A percentile compares a stretch with the other conserved stretches of the same genome.
Conservation (phyloP, 30 jellyfish, hydroid and myxozoan genomes). For the Hydra vulgaris region DNA sequence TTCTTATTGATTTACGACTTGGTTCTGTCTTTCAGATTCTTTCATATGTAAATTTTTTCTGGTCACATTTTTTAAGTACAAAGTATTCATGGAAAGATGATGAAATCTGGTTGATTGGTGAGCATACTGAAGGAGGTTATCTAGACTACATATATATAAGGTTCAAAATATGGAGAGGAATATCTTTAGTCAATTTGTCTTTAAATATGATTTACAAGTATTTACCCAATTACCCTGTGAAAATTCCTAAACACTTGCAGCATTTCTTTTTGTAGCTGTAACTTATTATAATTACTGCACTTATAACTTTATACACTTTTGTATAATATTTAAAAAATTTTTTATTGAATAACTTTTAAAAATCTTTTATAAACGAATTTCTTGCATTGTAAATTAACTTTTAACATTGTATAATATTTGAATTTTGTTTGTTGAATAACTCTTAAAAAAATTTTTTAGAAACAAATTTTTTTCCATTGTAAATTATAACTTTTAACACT, state of each 20-base stretch:
- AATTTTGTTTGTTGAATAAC: too few relatives aligned
- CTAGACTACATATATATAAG: not conserved
- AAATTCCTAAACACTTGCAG: not conserved
- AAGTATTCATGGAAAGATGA: slow-evolving; percentile 10
- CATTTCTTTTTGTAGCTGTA: too few relatives aligned
- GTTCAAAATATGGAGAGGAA: slow-evolving; percentile 18
- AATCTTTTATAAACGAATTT: too few relatives aligned
- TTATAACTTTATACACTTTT: too few relatives aligned
- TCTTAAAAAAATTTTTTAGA: too few relatives aligned
- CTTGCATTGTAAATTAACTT: too few relatives aligned
- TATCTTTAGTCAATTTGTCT: not conserved
- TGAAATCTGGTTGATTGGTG: slow-evolving; percentile 25
- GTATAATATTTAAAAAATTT: too few relatives aligned
- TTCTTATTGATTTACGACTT: slow-evolving; percentile 9
- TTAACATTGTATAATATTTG: too few relatives aligned
- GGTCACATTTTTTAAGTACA: slow-evolving; percentile 4
- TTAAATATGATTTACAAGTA: not conserved
- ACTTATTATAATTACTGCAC: too few relatives aligned
- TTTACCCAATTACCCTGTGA: not conserved
- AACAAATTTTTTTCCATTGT: too few relatives aligned
- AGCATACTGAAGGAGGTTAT: not conserved
- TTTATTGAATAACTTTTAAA: too few relatives aligned
- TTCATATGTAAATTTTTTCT: slow-evolving; percentile 14
- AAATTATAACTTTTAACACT: too few relatives aligned
- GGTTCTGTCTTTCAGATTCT: slow-evolving; percentile 12